Evolutionary conservation across 2,797 vertebrate species (phyloP).

Genomic region (Sebastes matsubarae): DNA sequence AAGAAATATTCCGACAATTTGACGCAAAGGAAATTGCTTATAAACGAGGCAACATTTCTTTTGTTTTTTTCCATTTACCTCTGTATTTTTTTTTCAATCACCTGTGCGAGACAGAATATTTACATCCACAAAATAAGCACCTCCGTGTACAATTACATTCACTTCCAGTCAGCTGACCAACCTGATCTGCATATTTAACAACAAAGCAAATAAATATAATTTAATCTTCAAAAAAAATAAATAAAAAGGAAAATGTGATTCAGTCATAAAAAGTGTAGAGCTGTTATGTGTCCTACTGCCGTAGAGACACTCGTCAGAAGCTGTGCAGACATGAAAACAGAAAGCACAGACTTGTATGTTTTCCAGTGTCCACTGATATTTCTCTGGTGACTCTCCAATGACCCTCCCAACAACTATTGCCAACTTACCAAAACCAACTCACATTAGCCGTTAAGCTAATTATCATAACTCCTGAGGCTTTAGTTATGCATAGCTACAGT

Average conservation of each 20-base stretch:
- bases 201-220: conserved; percentile 65
- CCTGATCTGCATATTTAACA: conserved; percentile 12
- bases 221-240: conserved; percentile 52
- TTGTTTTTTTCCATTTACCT: background rate
- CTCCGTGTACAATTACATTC: conserved; percentile 1
- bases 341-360: background rate
- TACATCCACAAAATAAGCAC: conserved; percentile 25
- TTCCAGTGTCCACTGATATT: conserved; percentile 15
- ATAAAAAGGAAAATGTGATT: conserved; percentile 45
- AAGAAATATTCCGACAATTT: background rate
- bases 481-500: conserved; percentile 7
- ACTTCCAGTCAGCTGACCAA: conserved; percentile 7
- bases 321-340: conserved; percentile 1
- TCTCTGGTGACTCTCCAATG: background rate
- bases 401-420: background rate
- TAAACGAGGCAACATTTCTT: background rate
- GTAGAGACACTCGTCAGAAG: conserved; percentile 1
- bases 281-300: conserved; percentile 7
- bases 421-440: conserved; percentile 31
- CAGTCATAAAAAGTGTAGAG: conserved; percentile 47
- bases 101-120: background rate
- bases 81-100: background rate
- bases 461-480: conserved; percentile 31
- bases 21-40: background rate
- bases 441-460: conserved; percentile 29